Conservation (phyloP, 2,797 vertebrate species). For the Clangula hyemalis region DNA sequence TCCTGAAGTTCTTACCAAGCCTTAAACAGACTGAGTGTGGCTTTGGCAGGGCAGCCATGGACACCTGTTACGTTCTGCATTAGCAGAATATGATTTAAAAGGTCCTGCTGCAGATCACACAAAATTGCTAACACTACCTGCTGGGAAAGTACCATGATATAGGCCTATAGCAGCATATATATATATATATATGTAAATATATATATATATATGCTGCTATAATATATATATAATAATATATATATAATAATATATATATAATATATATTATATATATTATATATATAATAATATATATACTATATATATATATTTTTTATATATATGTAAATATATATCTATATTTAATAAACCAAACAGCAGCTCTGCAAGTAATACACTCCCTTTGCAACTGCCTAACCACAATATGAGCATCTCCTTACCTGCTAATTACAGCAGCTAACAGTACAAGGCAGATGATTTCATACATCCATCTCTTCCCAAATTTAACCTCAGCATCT, state of each 20-base stretch:
- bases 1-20: not conserved
- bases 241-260: not conserved
- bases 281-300: not conserved
- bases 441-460: not conserved
- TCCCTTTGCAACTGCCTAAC: not conserved
- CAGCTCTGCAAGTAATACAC: not conserved
- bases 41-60: not conserved
- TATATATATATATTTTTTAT: not conserved
- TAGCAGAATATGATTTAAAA: not conserved
- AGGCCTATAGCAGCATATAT: not conserved
- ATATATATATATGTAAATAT: too few relatives aligned
- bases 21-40: not conserved
- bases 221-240: too few relatives aligned
- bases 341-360: not conserved
- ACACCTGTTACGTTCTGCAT: not conserved
- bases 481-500: not conserved
- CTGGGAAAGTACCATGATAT: not conserved
- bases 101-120: not conserved
- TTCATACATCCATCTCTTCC: not conserved
- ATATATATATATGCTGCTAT: not conserved
- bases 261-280: too few relatives aligned
- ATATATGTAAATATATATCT: not conserved
- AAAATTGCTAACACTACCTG: not conserved
- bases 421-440: accelerated
- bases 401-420: not conserved